Evolutionary conservation across 2,888 invertebrate genomes (phyloP), one percentile per base, ranked within the genome.

Genomic region (Dascillus cervinus): DNA sequence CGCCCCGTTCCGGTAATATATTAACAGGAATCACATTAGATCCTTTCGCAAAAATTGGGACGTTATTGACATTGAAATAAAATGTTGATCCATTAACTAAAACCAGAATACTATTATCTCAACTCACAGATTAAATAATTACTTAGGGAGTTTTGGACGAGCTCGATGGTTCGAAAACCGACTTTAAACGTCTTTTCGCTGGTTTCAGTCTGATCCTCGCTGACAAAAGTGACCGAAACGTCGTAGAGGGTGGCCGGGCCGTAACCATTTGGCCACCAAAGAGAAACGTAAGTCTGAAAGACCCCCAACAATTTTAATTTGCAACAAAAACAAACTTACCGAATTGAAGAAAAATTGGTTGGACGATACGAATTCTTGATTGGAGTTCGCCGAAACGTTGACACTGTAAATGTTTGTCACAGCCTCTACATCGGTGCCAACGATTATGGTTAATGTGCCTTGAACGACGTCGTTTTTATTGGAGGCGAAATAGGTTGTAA

Each of bases 181-280:
- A 95, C 72, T 42, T 67, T 71, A 6, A 83, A 49, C n/a, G 64
- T 66, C 55, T 78, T 79, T 9, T 54, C 50, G 8, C 61, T 59
- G 4, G 29, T 27, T 42, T 57, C 54, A 34, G 70, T 65, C 15
- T 64, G 54, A 1, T 39, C 46, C n/a, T n/a, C n/a, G 12, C 58
- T 63, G 9, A 46, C 52, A 21, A 76, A 70, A 1, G 66, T 66
- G 1, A 80, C 68, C 32, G 66, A 66, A 26, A 89, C 55, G 3
- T 70, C 64, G 55, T 96, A 96, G 3, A 96, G 64, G 1, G 71
- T 71, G 56, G 87, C 92, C 1, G 72, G 60, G 1, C 94, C 94
- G 52, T 79, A 85, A 11, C 92, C 95, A 63, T 91, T 94, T 0
- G 97, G 97, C 95, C 95, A 97, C 97, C 97, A 97, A n/a, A n/a